Conservation (phyloP, 2,797 vertebrate species). For the Tenualosa thibaudeaui region DNA sequence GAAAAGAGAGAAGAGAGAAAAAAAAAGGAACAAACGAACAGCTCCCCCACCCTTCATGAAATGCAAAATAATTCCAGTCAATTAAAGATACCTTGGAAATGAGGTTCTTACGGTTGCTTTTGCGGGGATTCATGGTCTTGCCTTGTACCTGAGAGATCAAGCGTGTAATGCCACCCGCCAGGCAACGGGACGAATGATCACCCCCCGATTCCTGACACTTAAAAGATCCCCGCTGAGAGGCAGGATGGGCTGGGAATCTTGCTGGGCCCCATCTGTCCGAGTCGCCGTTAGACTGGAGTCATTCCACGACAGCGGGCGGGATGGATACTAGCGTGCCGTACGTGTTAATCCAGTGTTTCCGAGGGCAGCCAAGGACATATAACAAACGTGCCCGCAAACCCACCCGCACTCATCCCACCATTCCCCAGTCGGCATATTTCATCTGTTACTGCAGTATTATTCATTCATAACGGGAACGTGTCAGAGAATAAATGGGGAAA, state of each 20-base stretch:
- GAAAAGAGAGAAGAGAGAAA: not conserved
- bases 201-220: conserved; percentile 52
- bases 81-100: conserved; percentile 47
- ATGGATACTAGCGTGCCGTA: conserved; percentile 2
- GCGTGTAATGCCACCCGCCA: conserved; percentile 56
- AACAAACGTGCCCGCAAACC: not conserved
- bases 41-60: not conserved
- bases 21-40: not conserved
- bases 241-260: conserved; percentile 47
- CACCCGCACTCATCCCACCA: conserved; percentile 42
- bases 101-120: conserved; percentile 26
- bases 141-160: conserved; percentile 57
- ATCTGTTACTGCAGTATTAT: conserved; percentile 18
- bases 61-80: conserved; percentile 12
- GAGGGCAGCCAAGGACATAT: conserved; percentile 18
- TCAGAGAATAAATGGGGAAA: not conserved
- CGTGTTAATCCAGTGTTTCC: conserved; percentile 24
- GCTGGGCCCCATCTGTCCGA: conserved; percentile 40
- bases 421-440: conserved; percentile 18
- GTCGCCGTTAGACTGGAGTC: conserved; percentile 9
- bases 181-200: conserved; percentile 54
- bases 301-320: conserved; percentile 14
- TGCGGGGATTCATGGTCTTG: conserved; percentile 39
- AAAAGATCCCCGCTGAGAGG: conserved; percentile 53
- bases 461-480: conserved; percentile 20